Evolutionary conservation across 92 coral and sea anemone species (phyloP).

Genomic region (Meandrina meandrites): DNA sequence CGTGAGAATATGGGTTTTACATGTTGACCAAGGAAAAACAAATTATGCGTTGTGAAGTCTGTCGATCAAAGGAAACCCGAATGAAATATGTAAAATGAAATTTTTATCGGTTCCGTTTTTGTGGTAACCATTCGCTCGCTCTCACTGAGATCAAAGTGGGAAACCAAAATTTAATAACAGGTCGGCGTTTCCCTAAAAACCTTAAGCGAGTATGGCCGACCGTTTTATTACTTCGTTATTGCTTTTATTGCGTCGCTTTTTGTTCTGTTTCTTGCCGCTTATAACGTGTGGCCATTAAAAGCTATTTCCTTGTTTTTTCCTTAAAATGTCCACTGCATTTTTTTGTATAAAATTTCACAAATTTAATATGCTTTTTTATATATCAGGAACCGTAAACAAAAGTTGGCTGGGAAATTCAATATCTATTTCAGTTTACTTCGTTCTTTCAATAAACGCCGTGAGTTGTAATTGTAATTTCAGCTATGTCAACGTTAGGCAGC

Average conservation of each 20-base stretch:
- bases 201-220: not conserved
- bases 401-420: not conserved
- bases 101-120: not conserved
- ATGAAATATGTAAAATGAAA: not conserved
- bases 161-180: slow-evolving; percentile 1
- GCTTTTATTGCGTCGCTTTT: not conserved
- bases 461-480: not conserved
- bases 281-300: not conserved
- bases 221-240: not conserved
- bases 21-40: not conserved
- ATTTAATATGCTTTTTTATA: not conserved
- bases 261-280: not conserved
- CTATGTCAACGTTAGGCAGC: not conserved
- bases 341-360: not conserved
- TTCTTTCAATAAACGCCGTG: not conserved
- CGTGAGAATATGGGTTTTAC: not conserved
- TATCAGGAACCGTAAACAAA: not conserved
- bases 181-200: not conserved
- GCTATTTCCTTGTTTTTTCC: not conserved
- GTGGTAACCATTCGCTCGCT: not conserved
- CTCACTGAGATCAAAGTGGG: not conserved
- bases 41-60: not conserved
- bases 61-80: not conserved
- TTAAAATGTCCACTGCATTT: not conserved
- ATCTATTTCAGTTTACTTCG: not conserved